Percentiles rank a stretch among this genome's conserved stretches.
phyloP scores from a whole-genome alignment of 2,797 vertebrate species.

The Poecilia picta region DNA sequence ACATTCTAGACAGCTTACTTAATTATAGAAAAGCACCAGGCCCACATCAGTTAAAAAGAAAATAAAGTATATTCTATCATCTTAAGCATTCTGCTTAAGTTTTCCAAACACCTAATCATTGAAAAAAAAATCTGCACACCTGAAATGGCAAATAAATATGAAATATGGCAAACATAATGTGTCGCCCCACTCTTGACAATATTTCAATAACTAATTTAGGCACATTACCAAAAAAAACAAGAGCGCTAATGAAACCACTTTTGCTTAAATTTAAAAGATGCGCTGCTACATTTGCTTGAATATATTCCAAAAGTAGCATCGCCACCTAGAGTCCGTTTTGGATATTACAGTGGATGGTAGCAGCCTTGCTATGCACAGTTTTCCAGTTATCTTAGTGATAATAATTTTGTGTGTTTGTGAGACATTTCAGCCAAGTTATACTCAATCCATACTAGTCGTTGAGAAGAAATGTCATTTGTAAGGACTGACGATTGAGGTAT shows the following conservation, averaged over 20 bases:
- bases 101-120: neutral
- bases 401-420: neutral
- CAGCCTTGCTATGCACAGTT: neutral
- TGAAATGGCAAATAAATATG: no score
- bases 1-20: neutral
- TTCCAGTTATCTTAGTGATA: neutral
- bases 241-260: neutral
- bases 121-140: neutral
- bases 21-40: neutral
- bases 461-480: neutral
- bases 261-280: neutral
- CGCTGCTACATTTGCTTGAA: neutral
- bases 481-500: slow-evolving; percentile 7
- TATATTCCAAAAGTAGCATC: neutral
- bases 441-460: neutral
- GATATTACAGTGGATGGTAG: neutral
- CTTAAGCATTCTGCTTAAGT: no score
- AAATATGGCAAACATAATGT: neutral
- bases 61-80: neutral
- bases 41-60: neutral
- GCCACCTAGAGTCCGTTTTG: neutral
- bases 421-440: neutral
- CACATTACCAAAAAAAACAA: neutral
- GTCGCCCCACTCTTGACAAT: neutral
- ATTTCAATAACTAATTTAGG: neutral